Conservation (phyloP, 2,797 vertebrate species). For the Danio kyathit region DNA sequence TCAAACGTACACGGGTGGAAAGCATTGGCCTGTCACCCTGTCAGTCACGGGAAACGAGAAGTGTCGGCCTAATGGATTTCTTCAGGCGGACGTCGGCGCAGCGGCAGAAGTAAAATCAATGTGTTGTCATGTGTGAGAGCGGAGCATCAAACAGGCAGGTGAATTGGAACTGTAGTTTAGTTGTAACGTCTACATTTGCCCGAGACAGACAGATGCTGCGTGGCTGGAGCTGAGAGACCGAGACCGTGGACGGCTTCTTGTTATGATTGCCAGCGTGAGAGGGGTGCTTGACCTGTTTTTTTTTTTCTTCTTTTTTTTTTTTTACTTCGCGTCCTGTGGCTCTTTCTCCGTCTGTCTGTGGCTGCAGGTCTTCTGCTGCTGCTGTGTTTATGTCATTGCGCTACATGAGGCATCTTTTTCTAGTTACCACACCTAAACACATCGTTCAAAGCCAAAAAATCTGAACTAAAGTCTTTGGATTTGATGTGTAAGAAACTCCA, state of each 20-base stretch:
- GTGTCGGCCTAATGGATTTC: conserved; percentile 99
- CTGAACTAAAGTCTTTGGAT: too few relatives aligned
- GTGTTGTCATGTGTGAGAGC: conserved; percentile 95
- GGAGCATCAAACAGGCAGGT: conserved; percentile 91
- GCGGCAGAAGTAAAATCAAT: conserved; percentile 94
- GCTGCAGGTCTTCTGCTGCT: too few relatives aligned
- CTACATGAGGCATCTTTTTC: background rate
- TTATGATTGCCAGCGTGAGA: conserved; percentile 76
- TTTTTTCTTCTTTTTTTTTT: conserved; percentile 16
- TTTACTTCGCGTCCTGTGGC: conserved; percentile 60
- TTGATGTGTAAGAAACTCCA: too few relatives aligned
- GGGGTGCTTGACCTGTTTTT: conserved; percentile 72
- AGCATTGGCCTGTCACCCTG: conserved; percentile 97
- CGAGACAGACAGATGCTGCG: conserved; percentile 77
- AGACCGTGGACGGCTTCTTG: conserved; percentile 72
- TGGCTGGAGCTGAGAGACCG: conserved; percentile 56
- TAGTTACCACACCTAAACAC: too few relatives aligned
- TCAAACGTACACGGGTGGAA: conserved; percentile 92
- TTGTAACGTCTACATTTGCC: conserved; percentile 74
- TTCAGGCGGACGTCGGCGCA: conserved; percentile 89
- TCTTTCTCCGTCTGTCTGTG: conserved; percentile 61
- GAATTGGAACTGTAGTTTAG: conserved; percentile 89
- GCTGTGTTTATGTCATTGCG: conserved; percentile 28
- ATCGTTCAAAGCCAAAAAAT: too few relatives aligned
- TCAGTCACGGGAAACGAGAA: conserved; percentile 99